A percentile compares a stretch with the other conserved stretches of the same genome.
These are phyloP conservation scores for Bombus waltoni DNA, from an alignment of 1,140 invertebrate genomes.

Conservation along the genomic window DNA sequence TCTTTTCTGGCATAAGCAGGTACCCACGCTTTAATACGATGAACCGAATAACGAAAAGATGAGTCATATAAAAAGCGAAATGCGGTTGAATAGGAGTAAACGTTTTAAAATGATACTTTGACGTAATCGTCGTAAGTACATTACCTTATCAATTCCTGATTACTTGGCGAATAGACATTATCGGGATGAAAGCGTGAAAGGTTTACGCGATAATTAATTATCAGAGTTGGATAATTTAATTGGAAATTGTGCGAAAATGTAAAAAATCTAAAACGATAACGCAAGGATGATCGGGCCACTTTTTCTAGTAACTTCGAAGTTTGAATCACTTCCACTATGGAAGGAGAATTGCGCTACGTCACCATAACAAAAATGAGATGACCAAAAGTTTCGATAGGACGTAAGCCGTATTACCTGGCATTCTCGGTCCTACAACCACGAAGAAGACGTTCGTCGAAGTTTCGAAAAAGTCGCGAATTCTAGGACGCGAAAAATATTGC, in stretches of 20 bases:
- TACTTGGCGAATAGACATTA: conserved; percentile 2
- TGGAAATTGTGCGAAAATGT: neutral
- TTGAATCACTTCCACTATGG: neutral
- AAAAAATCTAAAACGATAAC: neutral
- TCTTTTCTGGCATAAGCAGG: neutral
- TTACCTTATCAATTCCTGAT: conserved; percentile 8
- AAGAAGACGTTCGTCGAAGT: conserved; percentile 44
- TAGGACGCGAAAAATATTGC: conserved; percentile 72
- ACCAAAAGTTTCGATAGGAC: neutral
- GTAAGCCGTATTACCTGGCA: neutral
- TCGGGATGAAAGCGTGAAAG: neutral
- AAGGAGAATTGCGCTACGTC: neutral
- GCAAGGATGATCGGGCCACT: neutral
- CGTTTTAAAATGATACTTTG: conserved; percentile 20
- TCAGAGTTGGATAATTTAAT: neutral
- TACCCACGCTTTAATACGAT: neutral
- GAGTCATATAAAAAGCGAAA: neutral
- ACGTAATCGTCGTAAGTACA: neutral
- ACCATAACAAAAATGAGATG: neutral
- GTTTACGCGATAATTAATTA: too few relatives aligned
- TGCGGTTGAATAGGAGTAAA: neutral
- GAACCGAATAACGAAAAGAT: neutral
- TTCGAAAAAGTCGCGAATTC: conserved; percentile 62
- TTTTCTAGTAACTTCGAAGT: neutral
- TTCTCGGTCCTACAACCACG: neutral